Evolutionary conservation across 1,140 invertebrate genomes (phyloP), one percentile per base, ranked within the genome.

Genomic region (Zophobas atratus): DNA sequence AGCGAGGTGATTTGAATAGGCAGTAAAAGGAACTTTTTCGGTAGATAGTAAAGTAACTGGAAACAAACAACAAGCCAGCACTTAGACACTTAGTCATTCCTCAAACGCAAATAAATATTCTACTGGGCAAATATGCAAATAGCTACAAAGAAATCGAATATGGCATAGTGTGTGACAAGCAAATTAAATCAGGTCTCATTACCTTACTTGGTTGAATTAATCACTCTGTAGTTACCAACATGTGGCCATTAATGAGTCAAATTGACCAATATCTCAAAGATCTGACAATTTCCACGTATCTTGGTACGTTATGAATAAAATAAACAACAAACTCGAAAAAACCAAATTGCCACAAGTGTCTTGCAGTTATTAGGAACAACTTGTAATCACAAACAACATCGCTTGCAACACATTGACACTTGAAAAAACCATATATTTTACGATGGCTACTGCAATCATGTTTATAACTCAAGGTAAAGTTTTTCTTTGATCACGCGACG

Each of bases 101-200:
- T 38, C 39, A 67, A 67, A 67, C 60, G 60, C 60, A 67, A 67
- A 67, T 67, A 67, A 67, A 67, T 67, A 67, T 67, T 67, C 60
- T 32, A 67, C 20, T 36, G 60, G 33, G 60, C 60, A 67, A 67
- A 67, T 67, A 67, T 67, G 60, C 60, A 67, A 67, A 67, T 67
- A 41, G 60, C 38, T 67, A 67, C 60, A 67, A 43, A 67, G 60
- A 67, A 67, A 67, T 43, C 60, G 60, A 67, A 67, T 43, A 67
- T 43, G 60, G 60, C 60, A 43, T 43, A 67, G 60, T 67, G 39
- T 67, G 60, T 67, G 60, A 67, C 60, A 67, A 67, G 60, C 38
- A 67, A 67, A 67, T 41, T 32, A 67, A 67, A 67, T 46, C 33
- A 67, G 36, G 32, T 57, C 55, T 57, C 3, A 57, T 57, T 57